Percentiles rank a stretch among this genome's conserved stretches.
Conservation (phyloP, 2,888 invertebrate species). For the Drosophila robusta region DNA sequence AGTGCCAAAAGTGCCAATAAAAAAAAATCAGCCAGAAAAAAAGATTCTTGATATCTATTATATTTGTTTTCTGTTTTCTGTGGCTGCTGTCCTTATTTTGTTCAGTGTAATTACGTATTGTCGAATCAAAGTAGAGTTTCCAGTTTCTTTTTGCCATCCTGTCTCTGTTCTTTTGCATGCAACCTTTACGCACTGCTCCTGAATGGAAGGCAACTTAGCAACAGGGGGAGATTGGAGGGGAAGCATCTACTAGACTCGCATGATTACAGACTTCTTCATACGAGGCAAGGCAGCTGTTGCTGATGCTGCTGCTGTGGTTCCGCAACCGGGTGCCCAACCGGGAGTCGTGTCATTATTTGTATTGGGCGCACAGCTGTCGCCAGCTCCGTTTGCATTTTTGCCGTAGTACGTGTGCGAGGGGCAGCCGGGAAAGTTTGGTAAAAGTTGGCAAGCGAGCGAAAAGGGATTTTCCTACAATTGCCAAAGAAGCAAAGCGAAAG, state of each 20-base stretch:
- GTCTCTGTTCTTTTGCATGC: conserved; percentile 22
- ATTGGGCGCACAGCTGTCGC: conserved; percentile 60
- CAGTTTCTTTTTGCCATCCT: conserved; percentile 9
- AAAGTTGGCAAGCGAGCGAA: conserved; percentile 60
- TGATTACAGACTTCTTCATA: conserved; percentile 45
- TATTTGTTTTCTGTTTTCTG: background rate
- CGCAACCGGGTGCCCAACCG: conserved; percentile 24
- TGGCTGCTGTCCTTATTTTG: background rate
- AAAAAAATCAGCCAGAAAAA: no score
- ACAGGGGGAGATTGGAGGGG: conserved; percentile 9
- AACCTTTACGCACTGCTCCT: conserved; percentile 31
- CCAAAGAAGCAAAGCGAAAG: conserved; percentile 68
- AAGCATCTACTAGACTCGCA: conserved; percentile 32
- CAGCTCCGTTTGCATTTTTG: conserved; percentile 47
- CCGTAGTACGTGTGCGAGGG: background rate
- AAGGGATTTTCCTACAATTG: conserved; percentile 75
- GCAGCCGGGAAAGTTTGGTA: conserved; percentile 32
- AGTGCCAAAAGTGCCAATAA: no score
- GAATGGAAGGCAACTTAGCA: conserved; percentile 59
- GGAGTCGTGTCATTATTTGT: conserved; percentile 69
- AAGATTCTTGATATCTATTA: no score
- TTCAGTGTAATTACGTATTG: conserved; percentile 21
- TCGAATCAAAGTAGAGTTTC: conserved; percentile 21
- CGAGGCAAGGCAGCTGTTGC: conserved; percentile 38
- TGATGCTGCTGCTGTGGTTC: conserved; percentile 28